These are phyloP conservation scores for Ectemnius continuus DNA, from an alignment of 2,888 invertebrate genomes.

Conservation along the genomic window DNA sequence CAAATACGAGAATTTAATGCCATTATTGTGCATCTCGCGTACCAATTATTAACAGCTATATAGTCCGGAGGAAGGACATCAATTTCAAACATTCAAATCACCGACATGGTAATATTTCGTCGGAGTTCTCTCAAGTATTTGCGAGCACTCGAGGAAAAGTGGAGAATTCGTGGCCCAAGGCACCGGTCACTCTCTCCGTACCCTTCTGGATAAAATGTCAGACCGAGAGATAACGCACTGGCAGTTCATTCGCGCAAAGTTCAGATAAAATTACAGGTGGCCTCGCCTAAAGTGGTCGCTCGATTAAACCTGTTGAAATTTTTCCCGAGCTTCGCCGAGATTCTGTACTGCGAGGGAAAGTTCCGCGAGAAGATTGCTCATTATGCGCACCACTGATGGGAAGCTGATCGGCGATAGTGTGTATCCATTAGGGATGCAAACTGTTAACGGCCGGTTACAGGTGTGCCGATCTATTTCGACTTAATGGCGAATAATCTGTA, in stretches of 20 bases:
- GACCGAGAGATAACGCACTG: slow-evolving; percentile 18
- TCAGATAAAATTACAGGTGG: slow-evolving; percentile 45
- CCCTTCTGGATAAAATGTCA: slow-evolving; percentile 33
- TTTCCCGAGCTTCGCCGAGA: slow-evolving; percentile 13
- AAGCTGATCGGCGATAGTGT: slow-evolving; percentile 48
- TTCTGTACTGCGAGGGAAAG: slow-evolving; percentile 24
- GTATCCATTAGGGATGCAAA: slow-evolving; percentile 28
- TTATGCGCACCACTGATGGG: slow-evolving; percentile 41
- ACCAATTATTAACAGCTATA: neutral
- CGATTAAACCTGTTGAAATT: slow-evolving; percentile 41
- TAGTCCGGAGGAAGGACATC: neutral
- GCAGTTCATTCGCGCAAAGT: slow-evolving; percentile 35
- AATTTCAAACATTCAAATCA: neutral
- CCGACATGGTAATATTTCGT: neutral
- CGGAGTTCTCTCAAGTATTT: neutral
- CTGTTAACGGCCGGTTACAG: neutral
- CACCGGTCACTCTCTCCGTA: neutral
- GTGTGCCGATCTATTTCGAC: neutral
- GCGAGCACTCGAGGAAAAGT: slow-evolving; percentile 1
- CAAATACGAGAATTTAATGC: neutral
- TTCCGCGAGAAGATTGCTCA: slow-evolving; percentile 42
- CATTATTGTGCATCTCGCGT: neutral
- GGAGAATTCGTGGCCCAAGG: neutral
- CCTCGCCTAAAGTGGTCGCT: slow-evolving; percentile 24
- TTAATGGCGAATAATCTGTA: slow-evolving; percentile 32